These are phyloP conservation scores for Tipula unca DNA, from an alignment of 2,888 invertebrate genomes.

Conservation along the genomic window DNA sequence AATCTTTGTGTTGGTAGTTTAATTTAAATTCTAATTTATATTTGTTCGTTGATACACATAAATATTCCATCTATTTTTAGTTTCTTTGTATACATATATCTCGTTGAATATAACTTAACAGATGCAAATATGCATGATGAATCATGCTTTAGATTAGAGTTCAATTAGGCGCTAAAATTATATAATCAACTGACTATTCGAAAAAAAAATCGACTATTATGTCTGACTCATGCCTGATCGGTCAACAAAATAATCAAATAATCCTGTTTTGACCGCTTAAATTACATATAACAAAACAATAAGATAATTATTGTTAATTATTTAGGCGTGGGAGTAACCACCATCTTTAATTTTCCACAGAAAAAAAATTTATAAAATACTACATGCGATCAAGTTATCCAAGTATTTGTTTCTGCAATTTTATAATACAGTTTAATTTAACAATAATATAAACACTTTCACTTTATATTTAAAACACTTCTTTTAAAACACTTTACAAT, in stretches of 20 bases:
- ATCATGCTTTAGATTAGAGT: background rate
- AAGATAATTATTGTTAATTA: background rate
- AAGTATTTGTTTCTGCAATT: background rate
- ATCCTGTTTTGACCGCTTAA: background rate
- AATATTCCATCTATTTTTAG: background rate
- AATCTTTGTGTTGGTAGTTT: slow-evolving; percentile 14
- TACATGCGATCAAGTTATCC: background rate
- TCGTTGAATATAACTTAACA: background rate
- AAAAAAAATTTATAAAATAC: background rate
- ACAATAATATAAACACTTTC: background rate
- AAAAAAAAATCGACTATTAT: background rate
- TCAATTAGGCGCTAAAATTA: background rate
- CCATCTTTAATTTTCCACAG: background rate
- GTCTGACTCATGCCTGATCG: background rate
- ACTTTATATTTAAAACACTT: background rate
- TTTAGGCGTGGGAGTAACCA: background rate
- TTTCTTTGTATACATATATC: background rate
- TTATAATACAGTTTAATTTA: background rate
- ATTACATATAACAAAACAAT: background rate
- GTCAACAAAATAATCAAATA: background rate
- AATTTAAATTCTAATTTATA: background rate
- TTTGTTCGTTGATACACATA: background rate
- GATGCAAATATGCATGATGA: background rate
- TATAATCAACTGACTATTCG: background rate
- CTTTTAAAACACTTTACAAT: background rate